Percentiles rank a stretch among this genome's conserved stretches.
phyloP scores from a whole-genome alignment of 2,797 vertebrate species.

The Notamacropus eugenii region DNA sequence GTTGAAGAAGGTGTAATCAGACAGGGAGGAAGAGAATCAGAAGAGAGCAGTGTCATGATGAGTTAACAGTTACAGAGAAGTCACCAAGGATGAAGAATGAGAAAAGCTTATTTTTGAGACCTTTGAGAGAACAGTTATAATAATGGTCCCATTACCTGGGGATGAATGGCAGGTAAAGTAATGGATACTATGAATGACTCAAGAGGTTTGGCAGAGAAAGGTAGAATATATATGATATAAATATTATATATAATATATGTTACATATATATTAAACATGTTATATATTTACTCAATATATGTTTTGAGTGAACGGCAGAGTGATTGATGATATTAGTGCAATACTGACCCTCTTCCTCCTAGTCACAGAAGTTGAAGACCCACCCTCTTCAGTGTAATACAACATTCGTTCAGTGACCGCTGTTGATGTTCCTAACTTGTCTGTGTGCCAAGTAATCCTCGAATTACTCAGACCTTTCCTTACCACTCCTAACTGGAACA shows the following conservation, averaged over 20 bases:
- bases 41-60: background rate
- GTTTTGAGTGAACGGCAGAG: background rate
- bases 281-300: no score
- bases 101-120: background rate
- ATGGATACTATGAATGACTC: background rate
- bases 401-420: background rate
- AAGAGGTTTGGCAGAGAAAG: background rate
- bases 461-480: background rate
- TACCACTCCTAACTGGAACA: background rate
- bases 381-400: background rate
- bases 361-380: background rate
- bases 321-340: background rate
- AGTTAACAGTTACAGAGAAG: background rate
- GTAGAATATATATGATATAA: background rate
- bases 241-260: no score
- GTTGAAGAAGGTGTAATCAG: background rate
- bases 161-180: background rate
- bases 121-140: background rate
- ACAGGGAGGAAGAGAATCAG: background rate
- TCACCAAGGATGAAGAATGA: background rate
- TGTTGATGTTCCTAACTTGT: background rate
- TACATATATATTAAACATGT: no score
- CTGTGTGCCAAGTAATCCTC: background rate
- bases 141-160: background rate
- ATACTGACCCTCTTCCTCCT: background rate